Evolutionary conservation across 2,888 invertebrate genomes (phyloP).

Genomic region (Trypoxylon attenuatum): DNA sequence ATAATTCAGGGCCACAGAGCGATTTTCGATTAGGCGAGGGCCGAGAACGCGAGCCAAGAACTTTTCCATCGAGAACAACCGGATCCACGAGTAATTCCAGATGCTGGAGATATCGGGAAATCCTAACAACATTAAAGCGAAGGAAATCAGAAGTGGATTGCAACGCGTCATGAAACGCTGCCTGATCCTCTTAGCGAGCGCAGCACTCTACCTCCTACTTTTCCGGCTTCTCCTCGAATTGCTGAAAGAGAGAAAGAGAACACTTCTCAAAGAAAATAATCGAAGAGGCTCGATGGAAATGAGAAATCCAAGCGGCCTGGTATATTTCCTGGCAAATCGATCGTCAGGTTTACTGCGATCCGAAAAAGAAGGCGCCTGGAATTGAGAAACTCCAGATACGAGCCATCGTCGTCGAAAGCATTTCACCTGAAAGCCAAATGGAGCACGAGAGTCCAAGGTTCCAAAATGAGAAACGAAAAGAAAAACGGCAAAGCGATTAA

Average conservation of each 20-base stretch:
- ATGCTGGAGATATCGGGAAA: constrained; percentile 9
- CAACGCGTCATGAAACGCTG: constrained; percentile 23
- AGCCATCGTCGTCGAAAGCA: no score
- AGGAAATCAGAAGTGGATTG: constrained; percentile 34
- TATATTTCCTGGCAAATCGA: constrained; percentile 22
- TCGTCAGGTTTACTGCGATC: constrained; percentile 20
- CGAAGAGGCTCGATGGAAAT: constrained; percentile 31
- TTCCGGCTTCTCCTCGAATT: no score
- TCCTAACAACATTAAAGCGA: constrained; percentile 26
- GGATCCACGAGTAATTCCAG: neutral
- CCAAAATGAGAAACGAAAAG: no score
- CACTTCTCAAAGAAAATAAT: constrained; percentile 32
- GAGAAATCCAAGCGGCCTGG: constrained; percentile 18
- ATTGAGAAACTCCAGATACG: constrained; percentile 14
- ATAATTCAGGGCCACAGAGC: constrained; percentile 1
- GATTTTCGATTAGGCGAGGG: neutral
- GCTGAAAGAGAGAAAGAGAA: constrained; percentile 1
- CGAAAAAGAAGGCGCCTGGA: constrained; percentile 1
- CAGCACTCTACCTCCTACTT: no score
- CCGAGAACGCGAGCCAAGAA: neutral
- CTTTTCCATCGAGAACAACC: neutral
- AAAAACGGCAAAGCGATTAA: no score
- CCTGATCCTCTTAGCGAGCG: constrained; percentile 21
- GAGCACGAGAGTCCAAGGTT: no score
- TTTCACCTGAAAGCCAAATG: no score